Percentiles rank a stretch among this genome's conserved stretches.
Evolutionary conservation across 1,140 invertebrate genomes (phyloP).

Genomic region (Nasonia vitripennis): DNA sequence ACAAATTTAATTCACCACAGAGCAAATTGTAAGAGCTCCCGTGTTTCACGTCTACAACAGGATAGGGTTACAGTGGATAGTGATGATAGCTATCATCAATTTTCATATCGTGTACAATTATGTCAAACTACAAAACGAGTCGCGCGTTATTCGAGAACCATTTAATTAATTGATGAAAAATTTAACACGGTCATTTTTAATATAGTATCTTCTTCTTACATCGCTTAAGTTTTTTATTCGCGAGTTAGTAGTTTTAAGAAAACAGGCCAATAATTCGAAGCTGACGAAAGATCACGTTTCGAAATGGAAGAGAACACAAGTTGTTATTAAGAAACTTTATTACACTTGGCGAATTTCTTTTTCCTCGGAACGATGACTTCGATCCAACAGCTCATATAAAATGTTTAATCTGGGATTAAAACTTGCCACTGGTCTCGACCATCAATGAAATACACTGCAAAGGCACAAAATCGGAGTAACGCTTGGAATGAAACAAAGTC

Average conservation of each 20-base stretch:
- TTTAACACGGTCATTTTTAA: background rate
- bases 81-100: background rate
- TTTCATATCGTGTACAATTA: too few species aligned
- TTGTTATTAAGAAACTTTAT: slow-evolving; percentile 36
- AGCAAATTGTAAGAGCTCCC: too few species aligned
- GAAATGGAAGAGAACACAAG: slow-evolving; percentile 14
- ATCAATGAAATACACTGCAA: background rate
- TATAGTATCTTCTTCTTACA: background rate
- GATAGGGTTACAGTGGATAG: background rate
- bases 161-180: background rate
- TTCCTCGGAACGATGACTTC: background rate
- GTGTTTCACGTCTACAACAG: too few species aligned
- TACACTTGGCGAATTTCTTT: slow-evolving; percentile 11
- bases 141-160: background rate
- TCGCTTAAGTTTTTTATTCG: too few species aligned
- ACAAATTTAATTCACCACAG: background rate
- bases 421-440: background rate
- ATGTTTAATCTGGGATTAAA: slow-evolving; percentile 17
- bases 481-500: too few species aligned
- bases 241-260: background rate
- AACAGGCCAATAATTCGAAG: background rate
- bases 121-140: too few species aligned
- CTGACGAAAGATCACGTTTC: slow-evolving; percentile 15
- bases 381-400: background rate
- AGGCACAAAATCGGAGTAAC: too few species aligned